Percentiles rank a stretch among this genome's conserved stretches.
Evolutionary conservation across 2,113 vertebrate species (phyloP).

Genomic region (Vulpes lagopus): DNA sequence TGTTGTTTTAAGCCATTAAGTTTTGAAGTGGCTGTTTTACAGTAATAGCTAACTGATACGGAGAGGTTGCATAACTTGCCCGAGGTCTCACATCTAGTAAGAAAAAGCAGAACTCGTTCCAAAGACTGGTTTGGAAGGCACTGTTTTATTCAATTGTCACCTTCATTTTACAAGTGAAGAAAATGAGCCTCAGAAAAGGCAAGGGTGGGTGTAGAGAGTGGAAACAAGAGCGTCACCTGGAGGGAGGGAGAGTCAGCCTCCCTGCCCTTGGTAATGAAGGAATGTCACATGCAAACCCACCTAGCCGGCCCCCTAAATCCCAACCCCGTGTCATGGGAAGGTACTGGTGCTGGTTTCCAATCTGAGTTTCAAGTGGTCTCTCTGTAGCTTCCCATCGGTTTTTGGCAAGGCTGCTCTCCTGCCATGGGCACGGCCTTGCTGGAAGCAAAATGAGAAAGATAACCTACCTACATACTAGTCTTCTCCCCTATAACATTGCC

Average conservation of each 20-base stretch:
- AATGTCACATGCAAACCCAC: neutral
- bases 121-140: neutral
- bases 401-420: neutral
- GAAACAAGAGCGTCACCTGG: rapidly evolving
- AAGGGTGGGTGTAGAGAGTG: neutral
- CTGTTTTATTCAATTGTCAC: neutral
- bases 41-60: neutral
- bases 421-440: neutral
- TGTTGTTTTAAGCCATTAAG: neutral
- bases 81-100: neutral
- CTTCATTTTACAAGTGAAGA: neutral
- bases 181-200: neutral
- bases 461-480: too few relatives aligned
- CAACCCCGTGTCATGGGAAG: neutral
- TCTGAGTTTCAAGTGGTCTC: neutral
- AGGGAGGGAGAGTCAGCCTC: neutral
- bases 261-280: neutral
- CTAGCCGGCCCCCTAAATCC: neutral
- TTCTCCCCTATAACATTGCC: neutral
- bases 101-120: neutral
- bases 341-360: neutral
- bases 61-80: neutral
- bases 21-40: neutral
- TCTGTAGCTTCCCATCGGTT: neutral
- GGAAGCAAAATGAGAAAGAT: neutral